Percentiles rank a stretch among this genome's conserved stretches.
These are phyloP conservation scores for Hystrix brachyura DNA, from an alignment of 2,113 vertebrate genomes.

Conservation along the genomic window DNA sequence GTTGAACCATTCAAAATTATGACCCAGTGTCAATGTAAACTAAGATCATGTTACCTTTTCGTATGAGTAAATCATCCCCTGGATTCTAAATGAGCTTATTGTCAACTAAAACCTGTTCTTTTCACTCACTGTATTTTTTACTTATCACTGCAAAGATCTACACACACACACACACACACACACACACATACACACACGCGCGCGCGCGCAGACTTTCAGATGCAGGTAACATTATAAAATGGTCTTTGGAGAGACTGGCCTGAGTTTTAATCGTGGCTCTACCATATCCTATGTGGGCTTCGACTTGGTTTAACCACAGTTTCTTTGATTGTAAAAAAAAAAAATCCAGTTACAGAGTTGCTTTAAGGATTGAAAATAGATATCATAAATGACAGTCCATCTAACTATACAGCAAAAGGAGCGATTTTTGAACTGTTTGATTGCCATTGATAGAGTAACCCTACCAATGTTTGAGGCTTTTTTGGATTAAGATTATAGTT, in stretches of 20 bases:
- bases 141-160: background rate
- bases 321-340: background rate
- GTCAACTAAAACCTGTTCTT: background rate
- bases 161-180: background rate
- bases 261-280: background rate
- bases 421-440: background rate
- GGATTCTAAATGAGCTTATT: background rate
- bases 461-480: background rate
- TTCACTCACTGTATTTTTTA: background rate
- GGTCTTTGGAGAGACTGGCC: background rate
- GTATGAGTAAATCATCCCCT: background rate
- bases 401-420: background rate
- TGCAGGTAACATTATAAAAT: background rate
- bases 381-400: background rate
- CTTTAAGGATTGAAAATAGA: conserved; percentile 40
- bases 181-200: background rate
- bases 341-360: background rate
- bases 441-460: background rate
- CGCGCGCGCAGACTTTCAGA: background rate
- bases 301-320: background rate
- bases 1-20: background rate
- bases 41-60: background rate
- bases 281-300: background rate
- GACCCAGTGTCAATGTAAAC: background rate
- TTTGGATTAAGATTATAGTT: background rate